A percentile compares a stretch with the other conserved stretches of the same genome.
Evolutionary conservation across 2,797 vertebrate species (phyloP).

Genomic region (Myotis planiceps): DNA sequence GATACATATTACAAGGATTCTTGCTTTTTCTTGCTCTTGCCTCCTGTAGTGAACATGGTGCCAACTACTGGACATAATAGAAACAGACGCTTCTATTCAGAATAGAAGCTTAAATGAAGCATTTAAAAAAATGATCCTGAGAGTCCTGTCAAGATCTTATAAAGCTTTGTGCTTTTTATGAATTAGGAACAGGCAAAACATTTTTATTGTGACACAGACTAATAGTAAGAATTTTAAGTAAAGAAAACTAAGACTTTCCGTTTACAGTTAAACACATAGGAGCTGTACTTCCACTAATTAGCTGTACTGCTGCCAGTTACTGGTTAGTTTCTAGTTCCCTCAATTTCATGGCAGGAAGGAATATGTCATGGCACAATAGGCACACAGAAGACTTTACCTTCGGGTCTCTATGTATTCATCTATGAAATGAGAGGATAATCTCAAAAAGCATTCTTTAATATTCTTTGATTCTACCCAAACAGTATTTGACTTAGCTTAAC

Average conservation of each 20-base stretch:
- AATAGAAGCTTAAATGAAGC: background rate
- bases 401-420: background rate
- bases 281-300: background rate
- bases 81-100: background rate
- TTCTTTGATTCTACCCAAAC: background rate
- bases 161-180: background rate
- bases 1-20: fast-evolving
- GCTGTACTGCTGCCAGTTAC: background rate
- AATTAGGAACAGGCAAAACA: background rate
- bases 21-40: background rate
- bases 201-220: background rate
- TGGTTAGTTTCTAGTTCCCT: background rate
- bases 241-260: background rate
- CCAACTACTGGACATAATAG: constrained; percentile 38
- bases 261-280: background rate
- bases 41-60: constrained; percentile 32
- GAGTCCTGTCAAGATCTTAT: background rate
- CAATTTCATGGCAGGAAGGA: background rate
- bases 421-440: background rate
- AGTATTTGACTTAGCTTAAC: background rate
- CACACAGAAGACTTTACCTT: background rate
- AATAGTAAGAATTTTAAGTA: background rate
- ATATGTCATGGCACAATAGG: background rate
- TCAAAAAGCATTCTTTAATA: background rate
- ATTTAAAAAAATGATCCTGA: background rate